Percentiles rank a stretch among this genome's conserved stretches.
These are phyloP conservation scores for Octodon degus DNA, from an alignment of 2,113 vertebrate genomes.

Conservation along the genomic window DNA sequence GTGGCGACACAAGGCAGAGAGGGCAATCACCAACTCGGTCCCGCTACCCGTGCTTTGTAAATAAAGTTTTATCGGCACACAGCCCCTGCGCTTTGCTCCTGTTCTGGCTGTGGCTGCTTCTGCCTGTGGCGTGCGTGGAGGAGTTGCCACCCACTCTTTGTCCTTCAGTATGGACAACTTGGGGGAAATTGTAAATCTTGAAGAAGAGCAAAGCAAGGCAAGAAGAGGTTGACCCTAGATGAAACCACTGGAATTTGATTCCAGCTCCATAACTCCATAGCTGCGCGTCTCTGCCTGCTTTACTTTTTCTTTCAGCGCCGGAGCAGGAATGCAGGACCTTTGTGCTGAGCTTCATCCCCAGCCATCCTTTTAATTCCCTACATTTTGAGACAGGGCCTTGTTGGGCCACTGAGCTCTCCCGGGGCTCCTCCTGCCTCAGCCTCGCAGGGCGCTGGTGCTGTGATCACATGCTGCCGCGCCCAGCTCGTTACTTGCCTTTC, in stretches of 20 bases:
- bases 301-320: not conserved
- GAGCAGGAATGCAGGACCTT: not conserved
- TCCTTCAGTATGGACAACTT: not conserved
- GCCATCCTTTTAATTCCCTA: not conserved
- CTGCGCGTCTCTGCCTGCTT: not conserved
- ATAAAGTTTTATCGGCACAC: not conserved
- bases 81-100: not conserved
- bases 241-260: not conserved
- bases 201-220: not conserved
- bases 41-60: not conserved
- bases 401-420: not conserved
- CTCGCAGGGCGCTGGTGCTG: not conserved
- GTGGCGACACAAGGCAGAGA: not conserved
- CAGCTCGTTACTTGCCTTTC: not conserved
- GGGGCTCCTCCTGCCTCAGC: not conserved
- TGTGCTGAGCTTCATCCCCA: not conserved
- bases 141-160: not conserved
- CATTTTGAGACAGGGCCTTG: not conserved
- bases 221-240: not conserved
- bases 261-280: not conserved
- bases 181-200: not conserved
- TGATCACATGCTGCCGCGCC: not conserved
- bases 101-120: accelerated
- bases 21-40: not conserved
- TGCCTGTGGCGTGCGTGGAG: not conserved